phyloP scores from a whole-genome alignment of 2,797 vertebrate species.

The Antennarius maculatus region DNA sequence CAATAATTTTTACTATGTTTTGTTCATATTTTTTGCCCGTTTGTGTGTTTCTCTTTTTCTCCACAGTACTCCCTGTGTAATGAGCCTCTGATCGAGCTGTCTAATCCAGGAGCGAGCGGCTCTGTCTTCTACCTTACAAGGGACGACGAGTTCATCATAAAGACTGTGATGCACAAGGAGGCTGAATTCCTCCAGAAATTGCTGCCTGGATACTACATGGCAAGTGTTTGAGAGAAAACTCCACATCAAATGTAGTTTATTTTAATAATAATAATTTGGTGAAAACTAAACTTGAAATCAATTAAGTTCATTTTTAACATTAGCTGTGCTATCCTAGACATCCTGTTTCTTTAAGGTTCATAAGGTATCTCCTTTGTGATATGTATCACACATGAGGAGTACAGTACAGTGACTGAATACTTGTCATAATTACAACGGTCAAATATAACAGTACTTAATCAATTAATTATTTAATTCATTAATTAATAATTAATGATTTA shows the following conservation, averaged over 20 bases:
- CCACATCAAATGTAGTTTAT: background rate
- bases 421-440: background rate
- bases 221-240: slow-evolving; percentile 23
- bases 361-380: slow-evolving; percentile 5
- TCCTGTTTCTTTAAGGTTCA: slow-evolving; percentile 10
- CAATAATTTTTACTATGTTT: background rate
- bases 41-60: background rate
- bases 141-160: slow-evolving; percentile 98
- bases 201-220: slow-evolving; percentile 99
- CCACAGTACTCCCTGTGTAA: slow-evolving; percentile 95
- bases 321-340: background rate
- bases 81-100: slow-evolving; percentile 95
- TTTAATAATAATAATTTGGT: too few relatives aligned
- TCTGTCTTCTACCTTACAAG: slow-evolving; percentile 97
- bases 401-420: background rate
- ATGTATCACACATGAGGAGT: slow-evolving; percentile 5
- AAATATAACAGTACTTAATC: background rate
- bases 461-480: too few relatives aligned
- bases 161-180: slow-evolving; percentile 99
- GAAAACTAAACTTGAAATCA: background rate
- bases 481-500: too few relatives aligned
- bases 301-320: background rate
- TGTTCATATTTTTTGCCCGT: slow-evolving; percentile 1
- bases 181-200: slow-evolving; percentile 98
- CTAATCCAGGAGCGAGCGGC: slow-evolving; percentile 96